Conservation (phyloP, 2,888 invertebrate species). For the Apantesis nais region DNA sequence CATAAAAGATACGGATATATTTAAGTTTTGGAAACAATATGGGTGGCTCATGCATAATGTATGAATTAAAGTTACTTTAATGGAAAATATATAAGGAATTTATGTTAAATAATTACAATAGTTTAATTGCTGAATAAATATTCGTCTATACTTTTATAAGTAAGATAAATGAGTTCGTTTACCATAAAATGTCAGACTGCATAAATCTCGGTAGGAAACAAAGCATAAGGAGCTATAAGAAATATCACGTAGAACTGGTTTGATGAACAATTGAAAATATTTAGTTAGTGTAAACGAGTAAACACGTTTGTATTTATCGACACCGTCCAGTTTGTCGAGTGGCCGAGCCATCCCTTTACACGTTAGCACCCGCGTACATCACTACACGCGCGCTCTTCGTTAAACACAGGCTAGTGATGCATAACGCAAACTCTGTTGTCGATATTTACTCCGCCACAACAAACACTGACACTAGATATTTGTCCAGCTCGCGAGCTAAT, state of each 20-base stretch:
- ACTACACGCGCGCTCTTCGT: conserved; percentile 65
- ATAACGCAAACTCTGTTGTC: conserved; percentile 83
- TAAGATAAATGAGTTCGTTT: conserved; percentile 33
- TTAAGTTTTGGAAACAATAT: conserved; percentile 80
- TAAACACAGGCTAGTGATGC: conserved; percentile 84
- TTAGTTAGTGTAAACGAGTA: conserved; percentile 73
- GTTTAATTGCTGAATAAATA: conserved; percentile 65
- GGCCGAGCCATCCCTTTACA: conserved; percentile 76
- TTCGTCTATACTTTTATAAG: conserved; percentile 35
- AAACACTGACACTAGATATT: conserved; percentile 81
- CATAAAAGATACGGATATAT: conserved; percentile 72
- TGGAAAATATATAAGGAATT: conserved; percentile 72
- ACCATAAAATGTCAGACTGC: conserved; percentile 25
- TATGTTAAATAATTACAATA: conserved; percentile 74
- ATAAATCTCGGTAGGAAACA: conserved; percentile 24
- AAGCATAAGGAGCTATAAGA: conserved; percentile 18
- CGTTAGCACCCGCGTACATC: conserved; percentile 65
- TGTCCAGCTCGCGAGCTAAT: conserved; percentile 80
- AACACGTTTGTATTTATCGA: conserved; percentile 78
- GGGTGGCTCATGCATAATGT: conserved; percentile 74
- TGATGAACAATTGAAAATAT: conserved; percentile 63
- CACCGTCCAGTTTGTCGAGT: conserved; percentile 73
- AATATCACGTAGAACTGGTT: conserved; percentile 46
- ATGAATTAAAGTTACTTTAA: conserved; percentile 66
- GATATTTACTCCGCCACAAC: conserved; percentile 79